Percentiles rank a stretch among this genome's conserved stretches.
These are phyloP conservation scores for Varanus komodoensis DNA, from an alignment of 2,113 vertebrate species.

Conservation along the genomic window DNA sequence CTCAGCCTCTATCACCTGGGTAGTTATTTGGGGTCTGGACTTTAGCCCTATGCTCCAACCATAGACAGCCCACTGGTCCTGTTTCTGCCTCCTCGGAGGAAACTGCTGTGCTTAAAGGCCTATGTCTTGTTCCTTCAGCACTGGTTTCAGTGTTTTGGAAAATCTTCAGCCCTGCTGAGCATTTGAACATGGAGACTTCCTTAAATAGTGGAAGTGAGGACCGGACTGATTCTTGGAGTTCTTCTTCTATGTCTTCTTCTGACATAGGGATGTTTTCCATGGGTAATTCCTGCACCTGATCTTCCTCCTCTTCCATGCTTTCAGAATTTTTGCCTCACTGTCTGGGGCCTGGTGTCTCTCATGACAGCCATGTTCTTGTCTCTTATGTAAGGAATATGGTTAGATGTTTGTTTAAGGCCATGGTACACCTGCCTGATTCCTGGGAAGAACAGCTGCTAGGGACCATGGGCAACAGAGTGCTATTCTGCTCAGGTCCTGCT, in stretches of 20 bases:
- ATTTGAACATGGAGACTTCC: neutral
- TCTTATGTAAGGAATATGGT: neutral
- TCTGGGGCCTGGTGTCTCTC: neutral
- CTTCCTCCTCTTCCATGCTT: neutral
- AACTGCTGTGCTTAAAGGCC: neutral
- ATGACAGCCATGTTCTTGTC: neutral
- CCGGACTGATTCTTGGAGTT: neutral
- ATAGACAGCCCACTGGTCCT: neutral
- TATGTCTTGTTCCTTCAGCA: neutral
- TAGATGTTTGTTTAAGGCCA: neutral
- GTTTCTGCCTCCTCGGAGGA: neutral
- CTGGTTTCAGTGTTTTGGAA: neutral
- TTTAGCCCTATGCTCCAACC: too few relatives aligned
- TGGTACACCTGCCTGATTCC: neutral
- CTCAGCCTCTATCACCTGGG: too few relatives aligned
- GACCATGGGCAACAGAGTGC: too few relatives aligned
- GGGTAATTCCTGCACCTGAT: neutral
- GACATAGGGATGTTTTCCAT: neutral
- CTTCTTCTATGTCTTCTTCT: neutral
- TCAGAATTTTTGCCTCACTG: neutral
- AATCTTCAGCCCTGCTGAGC: neutral
- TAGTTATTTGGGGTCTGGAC: too few relatives aligned
- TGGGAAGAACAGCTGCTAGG: neutral
- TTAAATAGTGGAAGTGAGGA: neutral
- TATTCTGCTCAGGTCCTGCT: too few relatives aligned